These are phyloP conservation scores for Caenorhabditis brenneri DNA, from an alignment of 1,140 invertebrate species.

Conservation along the genomic window DNA sequence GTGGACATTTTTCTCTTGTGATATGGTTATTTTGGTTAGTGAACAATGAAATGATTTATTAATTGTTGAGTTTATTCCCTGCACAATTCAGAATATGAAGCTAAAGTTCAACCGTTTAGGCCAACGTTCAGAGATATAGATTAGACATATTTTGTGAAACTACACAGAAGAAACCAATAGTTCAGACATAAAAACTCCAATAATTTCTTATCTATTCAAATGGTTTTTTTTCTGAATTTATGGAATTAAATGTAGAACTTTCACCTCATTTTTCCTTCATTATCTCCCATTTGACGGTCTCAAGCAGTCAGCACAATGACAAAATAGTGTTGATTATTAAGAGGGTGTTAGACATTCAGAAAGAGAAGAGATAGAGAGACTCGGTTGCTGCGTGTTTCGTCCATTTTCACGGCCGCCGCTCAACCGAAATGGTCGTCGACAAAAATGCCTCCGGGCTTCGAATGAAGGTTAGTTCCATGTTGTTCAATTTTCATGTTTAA, in stretches of 20 bases:
- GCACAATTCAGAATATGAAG: too few relatives aligned
- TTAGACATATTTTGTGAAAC: too few relatives aligned
- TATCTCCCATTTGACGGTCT: not conserved
- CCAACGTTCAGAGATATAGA: too few relatives aligned
- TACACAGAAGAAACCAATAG: not conserved
- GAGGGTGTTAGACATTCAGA: not conserved
- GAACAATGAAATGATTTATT: not conserved
- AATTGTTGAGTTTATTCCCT: not conserved
- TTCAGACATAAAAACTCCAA: not conserved
- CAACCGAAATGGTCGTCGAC: constrained; percentile 19
- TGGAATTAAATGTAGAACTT: constrained; percentile 31
- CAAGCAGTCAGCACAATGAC: not conserved
- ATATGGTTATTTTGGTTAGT: constrained; percentile 11
- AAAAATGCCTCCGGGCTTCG: constrained; percentile 30
- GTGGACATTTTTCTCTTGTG: not conserved
- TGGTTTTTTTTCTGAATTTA: not conserved
- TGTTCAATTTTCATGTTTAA: too few relatives aligned
- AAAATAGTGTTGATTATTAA: constrained; percentile 20
- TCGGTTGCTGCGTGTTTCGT: constrained; percentile 12
- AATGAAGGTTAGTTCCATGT: constrained; percentile 8
- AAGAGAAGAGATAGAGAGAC: constrained; percentile 11
- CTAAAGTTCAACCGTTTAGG: too few relatives aligned
- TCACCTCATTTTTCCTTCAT: not conserved
- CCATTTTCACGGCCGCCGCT: constrained; percentile 14
- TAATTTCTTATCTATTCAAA: not conserved